Conservation (phyloP, 2,888 invertebrate genomes). For the Slavum lentiscoides region DNA sequence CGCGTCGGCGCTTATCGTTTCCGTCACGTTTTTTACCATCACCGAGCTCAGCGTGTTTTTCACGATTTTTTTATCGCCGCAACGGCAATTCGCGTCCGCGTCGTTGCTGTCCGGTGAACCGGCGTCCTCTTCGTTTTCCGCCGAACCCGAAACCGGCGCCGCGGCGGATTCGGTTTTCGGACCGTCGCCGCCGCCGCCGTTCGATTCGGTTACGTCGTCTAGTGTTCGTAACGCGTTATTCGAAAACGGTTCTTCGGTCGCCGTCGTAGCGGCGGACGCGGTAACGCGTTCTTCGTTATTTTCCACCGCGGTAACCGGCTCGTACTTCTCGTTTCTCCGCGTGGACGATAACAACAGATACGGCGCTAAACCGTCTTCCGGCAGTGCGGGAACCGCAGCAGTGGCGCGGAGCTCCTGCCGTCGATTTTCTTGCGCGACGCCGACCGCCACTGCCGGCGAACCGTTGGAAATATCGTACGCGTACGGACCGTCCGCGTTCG, state of each 20-base stretch:
- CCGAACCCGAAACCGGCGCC: background rate
- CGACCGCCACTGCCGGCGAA: background rate
- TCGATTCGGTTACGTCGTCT: background rate
- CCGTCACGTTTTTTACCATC: slow-evolving; percentile 25
- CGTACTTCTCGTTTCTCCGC: background rate
- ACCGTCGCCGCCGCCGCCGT: background rate
- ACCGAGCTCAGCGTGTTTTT: slow-evolving; percentile 24
- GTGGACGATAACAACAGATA: too few relatives aligned
- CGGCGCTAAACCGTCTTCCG: background rate
- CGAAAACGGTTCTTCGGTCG: background rate
- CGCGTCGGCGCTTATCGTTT: slow-evolving; percentile 18
- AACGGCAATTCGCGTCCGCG: background rate
- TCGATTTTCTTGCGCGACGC: background rate
- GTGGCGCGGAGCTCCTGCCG: background rate
- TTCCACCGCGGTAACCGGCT: background rate
- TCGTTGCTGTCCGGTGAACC: background rate
- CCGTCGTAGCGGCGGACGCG: too few relatives aligned
- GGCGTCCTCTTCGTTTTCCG: background rate
- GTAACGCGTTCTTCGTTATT: background rate
- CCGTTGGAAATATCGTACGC: background rate
- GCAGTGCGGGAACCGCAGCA: background rate
- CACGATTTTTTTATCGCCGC: background rate
- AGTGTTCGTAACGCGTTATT: background rate
- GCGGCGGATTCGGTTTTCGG: background rate
- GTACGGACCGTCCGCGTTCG: background rate